phyloP scores from a whole-genome alignment of 2,888 invertebrate genomes.

The Diarsia mendica region DNA sequence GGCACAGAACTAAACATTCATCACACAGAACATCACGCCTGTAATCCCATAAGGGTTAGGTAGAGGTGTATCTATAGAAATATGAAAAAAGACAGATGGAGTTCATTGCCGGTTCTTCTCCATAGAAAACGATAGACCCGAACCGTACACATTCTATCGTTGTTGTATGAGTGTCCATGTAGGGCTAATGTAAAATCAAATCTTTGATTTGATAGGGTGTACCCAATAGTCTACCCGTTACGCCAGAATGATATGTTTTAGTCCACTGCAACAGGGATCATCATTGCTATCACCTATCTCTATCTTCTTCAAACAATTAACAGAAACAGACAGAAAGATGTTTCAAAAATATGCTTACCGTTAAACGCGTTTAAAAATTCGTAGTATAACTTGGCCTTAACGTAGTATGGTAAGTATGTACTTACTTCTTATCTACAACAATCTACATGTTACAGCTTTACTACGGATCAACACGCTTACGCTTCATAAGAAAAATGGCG shows the following conservation, averaged over 20 bases:
- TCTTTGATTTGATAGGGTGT: background rate
- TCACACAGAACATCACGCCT: background rate
- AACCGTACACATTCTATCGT: background rate
- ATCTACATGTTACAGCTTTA: constrained; percentile 22
- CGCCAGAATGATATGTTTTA: too few relatives aligned
- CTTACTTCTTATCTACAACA: constrained; percentile 15
- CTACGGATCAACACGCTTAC: constrained; percentile 4
- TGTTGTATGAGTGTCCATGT: too few relatives aligned
- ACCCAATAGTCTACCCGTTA: background rate
- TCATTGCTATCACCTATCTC: too few relatives aligned
- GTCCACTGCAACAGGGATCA: too few relatives aligned
- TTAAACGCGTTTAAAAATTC: background rate
- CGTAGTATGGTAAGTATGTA: background rate
- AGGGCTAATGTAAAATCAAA: too few relatives aligned
- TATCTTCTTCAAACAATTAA: background rate
- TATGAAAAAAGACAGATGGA: background rate
- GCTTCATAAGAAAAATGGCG: background rate
- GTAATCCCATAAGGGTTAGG: background rate
- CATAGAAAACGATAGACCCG: background rate
- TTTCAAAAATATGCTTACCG: background rate
- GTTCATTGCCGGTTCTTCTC: background rate
- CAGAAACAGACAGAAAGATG: too few relatives aligned
- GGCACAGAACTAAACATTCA: constrained; percentile 16
- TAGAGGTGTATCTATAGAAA: too few relatives aligned
- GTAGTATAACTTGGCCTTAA: background rate